Base-by-base conservation (phyloP, 2,797 vertebrate genomes). In the Podargus strigoides region DNA sequence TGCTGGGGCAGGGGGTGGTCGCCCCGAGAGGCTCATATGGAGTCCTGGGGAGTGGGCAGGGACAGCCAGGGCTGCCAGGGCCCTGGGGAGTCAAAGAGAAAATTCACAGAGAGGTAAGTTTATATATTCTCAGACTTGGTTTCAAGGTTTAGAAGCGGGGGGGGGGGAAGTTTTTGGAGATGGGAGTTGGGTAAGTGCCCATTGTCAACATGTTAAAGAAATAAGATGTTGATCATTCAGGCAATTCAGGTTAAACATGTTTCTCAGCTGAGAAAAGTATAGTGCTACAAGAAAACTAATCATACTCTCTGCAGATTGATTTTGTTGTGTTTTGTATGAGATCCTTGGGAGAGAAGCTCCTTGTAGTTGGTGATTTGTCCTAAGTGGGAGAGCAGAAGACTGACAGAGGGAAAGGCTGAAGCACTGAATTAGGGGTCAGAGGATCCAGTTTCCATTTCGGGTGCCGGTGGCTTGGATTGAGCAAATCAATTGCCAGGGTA, bases 1-100 rank as follows among this genome's bases (percentile, higher is more conserved):
- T 20, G 10, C 39, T 76, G 23, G 47, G 26, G 9, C 5, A 24
- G 30, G 8, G 4, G 0, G 8, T 75, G 39, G 11, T 5, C 3
- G 9, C 1, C 23, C 28, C 2, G 0, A 10, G 32, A 37, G 12
- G 8, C 3, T 76, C 34, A n/a, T 9, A 7, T 1, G 16, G 13
- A 6, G 10, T 79, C 20, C 37, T 53, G 18, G 15, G 21, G 8
- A 8, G 2, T 21, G 24, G 14, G 8, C 11, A 56, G 37, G 7
- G 3, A 14, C 5, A n/a, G 12, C 32, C 1, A 18, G 19, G 10
- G 4, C 10, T 72, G 12, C 23, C 8, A 41, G 32, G 10, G 6
- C 4, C 4, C 27, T 27, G 7, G 10, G 64, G 5, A 27, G 5
- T 30, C 30, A 60, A 26, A 53, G 8, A 49, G 30, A 74, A 76